Evolutionary conservation across 2,888 invertebrate genomes (phyloP).

Genomic region (Stenurella melanura): DNA sequence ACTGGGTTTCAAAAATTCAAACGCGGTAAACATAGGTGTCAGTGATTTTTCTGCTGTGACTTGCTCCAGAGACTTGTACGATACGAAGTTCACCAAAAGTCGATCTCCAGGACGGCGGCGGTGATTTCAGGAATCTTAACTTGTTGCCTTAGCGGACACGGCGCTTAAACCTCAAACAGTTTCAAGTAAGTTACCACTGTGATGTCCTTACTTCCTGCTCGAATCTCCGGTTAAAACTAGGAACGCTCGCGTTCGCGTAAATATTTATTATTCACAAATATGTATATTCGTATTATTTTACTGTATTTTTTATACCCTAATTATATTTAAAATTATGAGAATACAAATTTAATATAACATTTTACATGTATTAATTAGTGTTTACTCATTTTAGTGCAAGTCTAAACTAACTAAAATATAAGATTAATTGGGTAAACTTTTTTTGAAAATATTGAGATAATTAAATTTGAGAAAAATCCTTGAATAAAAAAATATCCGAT

Average conservation of each 20-base stretch:
- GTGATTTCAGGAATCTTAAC: conserved; percentile 33
- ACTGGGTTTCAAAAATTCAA: conserved; percentile 56
- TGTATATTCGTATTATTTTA: not conserved
- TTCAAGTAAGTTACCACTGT: conserved; percentile 52
- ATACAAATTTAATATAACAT: not conserved
- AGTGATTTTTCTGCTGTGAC: conserved; percentile 52
- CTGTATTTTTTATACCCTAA: not conserved
- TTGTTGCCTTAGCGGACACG: conserved; percentile 47
- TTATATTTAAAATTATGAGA: not conserved
- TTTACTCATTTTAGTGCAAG: not conserved
- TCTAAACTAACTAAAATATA: not conserved
- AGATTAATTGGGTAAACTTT: too few species aligned
- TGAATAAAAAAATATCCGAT: not conserved
- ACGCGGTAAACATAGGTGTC: conserved; percentile 51
- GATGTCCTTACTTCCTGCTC: conserved; percentile 7
- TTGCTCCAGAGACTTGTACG: conserved; percentile 46
- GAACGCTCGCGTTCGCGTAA: not conserved
- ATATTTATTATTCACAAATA: not conserved
- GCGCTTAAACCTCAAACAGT: conserved; percentile 39
- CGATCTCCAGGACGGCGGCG: conserved; percentile 56
- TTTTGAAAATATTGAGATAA: not conserved
- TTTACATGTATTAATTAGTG: not conserved
- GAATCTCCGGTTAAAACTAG: not conserved
- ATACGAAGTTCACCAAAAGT: conserved; percentile 54
- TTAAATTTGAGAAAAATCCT: not conserved